Percentiles rank a stretch among this genome's conserved stretches.
Conservation (phyloP, 2,888 invertebrate species). For the Cryptus viduatorius region DNA sequence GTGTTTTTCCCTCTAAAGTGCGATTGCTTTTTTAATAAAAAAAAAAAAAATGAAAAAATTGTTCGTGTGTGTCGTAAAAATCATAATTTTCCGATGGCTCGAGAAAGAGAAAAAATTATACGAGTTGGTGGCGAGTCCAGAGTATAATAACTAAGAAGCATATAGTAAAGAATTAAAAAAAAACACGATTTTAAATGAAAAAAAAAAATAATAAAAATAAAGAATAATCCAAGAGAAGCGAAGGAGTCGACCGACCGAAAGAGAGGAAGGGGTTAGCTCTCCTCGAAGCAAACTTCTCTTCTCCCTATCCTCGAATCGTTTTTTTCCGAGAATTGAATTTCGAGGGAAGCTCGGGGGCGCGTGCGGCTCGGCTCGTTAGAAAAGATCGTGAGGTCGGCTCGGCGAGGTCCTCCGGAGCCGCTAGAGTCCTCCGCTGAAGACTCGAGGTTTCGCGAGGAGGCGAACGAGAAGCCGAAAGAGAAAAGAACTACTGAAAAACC, state of each 20-base stretch:
- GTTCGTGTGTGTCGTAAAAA: no score
- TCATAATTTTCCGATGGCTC: no score
- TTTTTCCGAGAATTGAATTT: slow-evolving; percentile 69
- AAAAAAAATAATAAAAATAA: slow-evolving; percentile 7
- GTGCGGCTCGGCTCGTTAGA: slow-evolving; percentile 71
- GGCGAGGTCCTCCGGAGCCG: slow-evolving; percentile 50
- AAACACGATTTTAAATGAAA: no score
- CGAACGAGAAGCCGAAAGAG: slow-evolving; percentile 40
- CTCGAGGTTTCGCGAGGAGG: slow-evolving; percentile 28
- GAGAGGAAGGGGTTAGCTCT: slow-evolving; percentile 4
- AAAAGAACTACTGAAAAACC: slow-evolving; percentile 46
- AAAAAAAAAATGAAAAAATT: no score
- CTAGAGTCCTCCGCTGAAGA: slow-evolving; percentile 8
- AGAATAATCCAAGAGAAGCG: slow-evolving; percentile 19
- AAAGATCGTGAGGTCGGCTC: slow-evolving; percentile 58
- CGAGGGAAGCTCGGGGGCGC: slow-evolving; percentile 68
- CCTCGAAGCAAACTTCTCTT: slow-evolving; percentile 29
- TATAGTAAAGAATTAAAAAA: no score
- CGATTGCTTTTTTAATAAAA: no score
- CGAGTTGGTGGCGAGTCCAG: no score
- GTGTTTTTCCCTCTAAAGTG: no score
- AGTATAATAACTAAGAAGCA: no score
- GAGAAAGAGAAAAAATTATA: no score
- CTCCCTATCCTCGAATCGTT: slow-evolving; percentile 5
- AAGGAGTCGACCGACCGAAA: slow-evolving; percentile 20